These are phyloP conservation scores for Aphidius colemani DNA, from an alignment of 2,888 invertebrate genomes.

Conservation along the genomic window DNA sequence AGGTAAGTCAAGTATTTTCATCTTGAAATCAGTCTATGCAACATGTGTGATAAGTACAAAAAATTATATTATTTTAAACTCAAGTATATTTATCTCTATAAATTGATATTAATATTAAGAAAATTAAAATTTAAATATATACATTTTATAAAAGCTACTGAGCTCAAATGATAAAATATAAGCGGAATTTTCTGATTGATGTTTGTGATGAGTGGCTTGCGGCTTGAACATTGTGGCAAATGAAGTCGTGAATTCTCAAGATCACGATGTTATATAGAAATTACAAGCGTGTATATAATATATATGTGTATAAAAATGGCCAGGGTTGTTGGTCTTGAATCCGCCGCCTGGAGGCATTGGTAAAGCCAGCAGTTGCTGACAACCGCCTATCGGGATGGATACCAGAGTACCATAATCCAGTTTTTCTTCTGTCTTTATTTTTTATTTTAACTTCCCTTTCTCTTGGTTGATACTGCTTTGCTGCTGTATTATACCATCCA, in stretches of 20 bases:
- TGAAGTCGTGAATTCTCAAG: conserved; percentile 16
- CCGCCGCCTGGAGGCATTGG: conserved; percentile 24
- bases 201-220: too few species aligned
- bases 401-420: conserved; percentile 36
- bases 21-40: too few species aligned
- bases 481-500: conserved; percentile 19
- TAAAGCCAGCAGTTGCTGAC: conserved; percentile 32
- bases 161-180: not conserved
- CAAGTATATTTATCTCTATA: too few species aligned
- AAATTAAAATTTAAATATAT: not conserved
- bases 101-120: not conserved
- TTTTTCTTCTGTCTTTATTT: conserved; percentile 29
- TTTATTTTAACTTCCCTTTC: not conserved
- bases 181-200: too few species aligned
- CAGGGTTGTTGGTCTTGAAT: not conserved
- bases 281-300: not conserved
- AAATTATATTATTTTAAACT: not conserved
- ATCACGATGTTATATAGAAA: not conserved
- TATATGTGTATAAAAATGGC: too few species aligned
- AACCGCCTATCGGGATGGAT: conserved; percentile 31
- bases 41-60: not conserved
- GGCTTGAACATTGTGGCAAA: conserved; percentile 1
- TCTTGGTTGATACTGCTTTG: conserved; percentile 13
- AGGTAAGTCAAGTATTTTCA: conserved; percentile 39
- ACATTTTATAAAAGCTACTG: not conserved